A percentile compares a stretch with the other conserved stretches of the same genome.
These are phyloP conservation scores for Drosophila setifemur DNA, from an alignment of 1,140 invertebrate genomes.

Conservation along the genomic window DNA sequence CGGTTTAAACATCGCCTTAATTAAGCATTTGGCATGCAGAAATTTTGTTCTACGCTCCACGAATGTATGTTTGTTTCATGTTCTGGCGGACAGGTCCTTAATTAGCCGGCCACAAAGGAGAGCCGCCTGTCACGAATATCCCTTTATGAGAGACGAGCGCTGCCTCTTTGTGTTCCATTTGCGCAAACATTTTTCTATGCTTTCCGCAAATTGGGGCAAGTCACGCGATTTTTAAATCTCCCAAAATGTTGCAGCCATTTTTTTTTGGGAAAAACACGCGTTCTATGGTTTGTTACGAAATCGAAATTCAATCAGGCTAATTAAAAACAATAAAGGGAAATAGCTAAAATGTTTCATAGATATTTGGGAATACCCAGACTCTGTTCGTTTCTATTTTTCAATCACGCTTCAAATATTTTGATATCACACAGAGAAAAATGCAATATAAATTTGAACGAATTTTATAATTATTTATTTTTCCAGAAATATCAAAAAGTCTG, in stretches of 20 bases:
- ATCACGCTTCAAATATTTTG: constrained; percentile 1
- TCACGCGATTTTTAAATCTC: constrained; percentile 55
- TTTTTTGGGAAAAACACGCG: no score
- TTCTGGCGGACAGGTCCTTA: constrained; percentile 34
- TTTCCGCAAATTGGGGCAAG: constrained; percentile 44
- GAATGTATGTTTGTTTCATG: constrained; percentile 24
- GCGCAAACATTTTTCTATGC: constrained; percentile 58
- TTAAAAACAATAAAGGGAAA: constrained; percentile 71
- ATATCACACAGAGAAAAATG: no score
- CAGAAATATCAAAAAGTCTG: no score
- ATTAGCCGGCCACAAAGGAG: constrained; percentile 36
- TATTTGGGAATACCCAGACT: neutral
- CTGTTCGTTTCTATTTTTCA: neutral
- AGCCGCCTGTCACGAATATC: constrained; percentile 57
- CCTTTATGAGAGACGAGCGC: constrained; percentile 49
- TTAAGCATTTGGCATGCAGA: constrained; percentile 73
- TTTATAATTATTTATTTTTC: no score
- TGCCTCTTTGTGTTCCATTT: constrained; percentile 45
- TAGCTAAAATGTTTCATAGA: neutral
- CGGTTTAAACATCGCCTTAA: constrained; percentile 43
- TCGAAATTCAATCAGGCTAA: constrained; percentile 75
- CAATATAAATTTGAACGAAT: no score
- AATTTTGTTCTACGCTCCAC: constrained; percentile 26
- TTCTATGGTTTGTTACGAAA: constrained; percentile 24
- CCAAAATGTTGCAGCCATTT: constrained; percentile 12